These are phyloP conservation scores for Eupithecia vulgata DNA, from an alignment of 2,888 invertebrate species.

Conservation along the genomic window DNA sequence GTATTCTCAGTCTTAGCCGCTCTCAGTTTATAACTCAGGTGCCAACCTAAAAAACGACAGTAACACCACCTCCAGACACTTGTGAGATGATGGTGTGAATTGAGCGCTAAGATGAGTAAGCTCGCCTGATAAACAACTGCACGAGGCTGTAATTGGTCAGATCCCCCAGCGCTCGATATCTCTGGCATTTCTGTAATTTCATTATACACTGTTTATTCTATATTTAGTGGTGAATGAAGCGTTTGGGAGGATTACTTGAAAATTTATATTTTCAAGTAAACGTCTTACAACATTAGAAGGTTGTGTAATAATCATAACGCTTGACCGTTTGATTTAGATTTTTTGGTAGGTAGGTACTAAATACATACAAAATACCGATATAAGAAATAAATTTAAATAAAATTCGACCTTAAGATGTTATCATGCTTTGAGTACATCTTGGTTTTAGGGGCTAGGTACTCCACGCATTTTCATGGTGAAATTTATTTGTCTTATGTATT, in stretches of 20 bases:
- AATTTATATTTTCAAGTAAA: too few relatives aligned
- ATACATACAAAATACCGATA: too few relatives aligned
- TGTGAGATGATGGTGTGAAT: constrained; percentile 83
- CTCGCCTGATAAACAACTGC: constrained; percentile 78
- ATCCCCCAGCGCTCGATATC: constrained; percentile 60
- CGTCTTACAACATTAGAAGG: too few relatives aligned
- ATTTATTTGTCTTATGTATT: too few relatives aligned
- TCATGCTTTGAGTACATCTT: background rate
- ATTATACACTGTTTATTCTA: constrained; percentile 30
- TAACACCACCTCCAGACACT: constrained; percentile 69
- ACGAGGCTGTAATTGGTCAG: constrained; percentile 75
- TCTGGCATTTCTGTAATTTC: constrained; percentile 56
- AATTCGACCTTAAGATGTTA: background rate
- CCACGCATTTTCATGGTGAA: background rate
- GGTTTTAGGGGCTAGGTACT: background rate
- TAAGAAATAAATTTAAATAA: background rate
- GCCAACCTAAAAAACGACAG: constrained; percentile 67
- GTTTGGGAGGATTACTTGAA: too few relatives aligned
- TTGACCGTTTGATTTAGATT: background rate
- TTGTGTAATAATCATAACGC: background rate
- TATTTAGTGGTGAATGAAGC: too few relatives aligned
- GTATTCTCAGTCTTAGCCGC: background rate
- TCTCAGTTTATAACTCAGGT: constrained; percentile 15
- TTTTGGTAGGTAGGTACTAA: background rate
- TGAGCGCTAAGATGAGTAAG: constrained; percentile 80